phyloP scores from a whole-genome alignment of 2,113 vertebrate species.

The Eurypyga helias region DNA sequence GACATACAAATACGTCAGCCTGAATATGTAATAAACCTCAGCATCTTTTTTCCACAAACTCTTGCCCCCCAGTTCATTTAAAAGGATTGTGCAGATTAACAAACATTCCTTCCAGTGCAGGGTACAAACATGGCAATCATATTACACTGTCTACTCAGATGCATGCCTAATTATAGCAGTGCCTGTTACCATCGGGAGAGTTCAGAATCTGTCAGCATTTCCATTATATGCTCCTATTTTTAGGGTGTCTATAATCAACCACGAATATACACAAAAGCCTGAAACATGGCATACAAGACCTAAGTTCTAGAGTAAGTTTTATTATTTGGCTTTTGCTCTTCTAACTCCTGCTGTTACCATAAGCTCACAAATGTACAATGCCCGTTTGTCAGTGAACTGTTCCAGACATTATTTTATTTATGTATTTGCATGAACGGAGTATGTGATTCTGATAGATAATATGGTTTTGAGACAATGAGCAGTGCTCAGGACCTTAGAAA shows the following conservation, averaged over 20 bases:
- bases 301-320: not conserved
- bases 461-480: accelerated
- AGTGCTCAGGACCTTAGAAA: not conserved
- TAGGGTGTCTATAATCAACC: not conserved
- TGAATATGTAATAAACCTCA: slow-evolving; percentile 23
- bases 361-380: not conserved
- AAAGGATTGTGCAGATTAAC: slow-evolving; percentile 38
- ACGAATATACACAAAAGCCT: not conserved
- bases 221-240: slow-evolving; percentile 35
- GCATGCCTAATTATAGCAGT: slow-evolving; percentile 39
- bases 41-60: slow-evolving; percentile 11
- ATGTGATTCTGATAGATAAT: not conserved
- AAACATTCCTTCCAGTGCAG: slow-evolving; percentile 28
- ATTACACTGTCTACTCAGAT: slow-evolving; percentile 16
- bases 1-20: not conserved
- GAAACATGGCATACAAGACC: not conserved
- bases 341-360: not conserved
- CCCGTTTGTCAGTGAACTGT: not conserved
- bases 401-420: not conserved
- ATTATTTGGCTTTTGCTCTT: not conserved
- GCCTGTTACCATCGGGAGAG: not conserved
- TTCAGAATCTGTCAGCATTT: slow-evolving; percentile 5
- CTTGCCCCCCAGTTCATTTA: not conserved
- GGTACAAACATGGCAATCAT: not conserved
- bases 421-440: not conserved